Evolutionary conservation across 2,888 invertebrate genomes (phyloP), one percentile per base, ranked within the genome.

Genomic region (Hololepta plana): DNA sequence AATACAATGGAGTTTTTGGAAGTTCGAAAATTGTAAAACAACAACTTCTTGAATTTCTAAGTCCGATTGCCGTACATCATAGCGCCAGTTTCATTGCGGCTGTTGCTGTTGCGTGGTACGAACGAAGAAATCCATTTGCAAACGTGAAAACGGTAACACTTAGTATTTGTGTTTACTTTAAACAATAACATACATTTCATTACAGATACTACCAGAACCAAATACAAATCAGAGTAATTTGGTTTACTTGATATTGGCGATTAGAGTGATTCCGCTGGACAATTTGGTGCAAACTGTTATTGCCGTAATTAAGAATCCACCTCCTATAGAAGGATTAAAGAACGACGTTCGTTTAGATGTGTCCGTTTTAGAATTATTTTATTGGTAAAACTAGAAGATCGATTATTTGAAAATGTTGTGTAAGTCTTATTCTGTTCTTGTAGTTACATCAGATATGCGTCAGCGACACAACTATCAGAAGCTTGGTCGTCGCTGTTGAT

Each of bases 21-120:
- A 65, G 61, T 44, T 60, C 65, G 3, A 64, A 77, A 48, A 60
- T 74, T 35, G 72, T 84, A 7, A 72, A 76, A 34, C 75, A 80
- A 39, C 74, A 80, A 39, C 59, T 88, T 24, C 53, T 87, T 39
- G 81, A 82, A 46, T 72, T 87, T 37, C 53, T 88, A 3, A 81
- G 81, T 41, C 87, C 87, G 0, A 71, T 88, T 25, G 77, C 82
- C 4, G 66, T 79, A 28, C 76, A 81, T 44, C 82, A 87, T 49
- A 75, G 81, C 7, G 62, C 71, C 9, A 75, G 75, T 45, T 77
- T 88, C 41, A 55, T 88, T 30, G 76, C 79, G 4, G 79, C 85
- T 3, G 66, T 87, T 32, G 77, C 84, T 2, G 74, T 84, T 4
- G 82, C 82, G 15, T 88, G 87, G 87, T 72, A 76, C 47, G 77